These are phyloP conservation scores for Squalus acanthias DNA, from an alignment of 2,797 vertebrate species.

Conservation along the genomic window DNA sequence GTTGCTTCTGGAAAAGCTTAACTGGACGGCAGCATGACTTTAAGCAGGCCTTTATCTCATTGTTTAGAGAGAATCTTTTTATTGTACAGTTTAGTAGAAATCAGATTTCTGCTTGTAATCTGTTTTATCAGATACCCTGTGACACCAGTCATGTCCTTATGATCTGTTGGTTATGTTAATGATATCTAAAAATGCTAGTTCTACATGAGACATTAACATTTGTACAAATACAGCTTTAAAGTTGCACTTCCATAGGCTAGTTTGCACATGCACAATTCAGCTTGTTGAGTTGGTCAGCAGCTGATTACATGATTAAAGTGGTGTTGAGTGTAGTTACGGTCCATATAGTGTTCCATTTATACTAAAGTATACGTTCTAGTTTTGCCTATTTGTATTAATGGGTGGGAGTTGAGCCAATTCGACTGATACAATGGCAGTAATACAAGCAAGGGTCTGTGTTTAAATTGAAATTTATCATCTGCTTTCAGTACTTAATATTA, in stretches of 20 bases:
- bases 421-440: not conserved
- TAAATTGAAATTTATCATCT: not conserved
- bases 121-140: no score
- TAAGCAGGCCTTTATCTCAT: no score
- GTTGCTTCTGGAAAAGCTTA: no score
- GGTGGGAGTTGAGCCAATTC: not conserved
- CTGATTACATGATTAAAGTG: not conserved
- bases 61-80: no score
- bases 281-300: not conserved
- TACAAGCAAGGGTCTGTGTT: not conserved
- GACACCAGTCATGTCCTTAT: not conserved
- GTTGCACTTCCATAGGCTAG: not conserved
- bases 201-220: not conserved
- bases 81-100: not conserved
- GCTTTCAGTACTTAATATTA: not conserved
- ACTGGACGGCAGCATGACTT: no score
- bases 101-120: not conserved
- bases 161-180: not conserved
- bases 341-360: not conserved
- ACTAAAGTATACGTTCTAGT: not conserved
- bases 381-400: not conserved
- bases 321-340: not conserved
- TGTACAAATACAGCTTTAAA: not conserved
- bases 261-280: not conserved
- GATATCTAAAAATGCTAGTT: not conserved